A percentile compares a stretch with the other conserved stretches of the same genome.
Conservation (phyloP, 2,797 vertebrate genomes). For the Gymnothorax reevesii region DNA sequence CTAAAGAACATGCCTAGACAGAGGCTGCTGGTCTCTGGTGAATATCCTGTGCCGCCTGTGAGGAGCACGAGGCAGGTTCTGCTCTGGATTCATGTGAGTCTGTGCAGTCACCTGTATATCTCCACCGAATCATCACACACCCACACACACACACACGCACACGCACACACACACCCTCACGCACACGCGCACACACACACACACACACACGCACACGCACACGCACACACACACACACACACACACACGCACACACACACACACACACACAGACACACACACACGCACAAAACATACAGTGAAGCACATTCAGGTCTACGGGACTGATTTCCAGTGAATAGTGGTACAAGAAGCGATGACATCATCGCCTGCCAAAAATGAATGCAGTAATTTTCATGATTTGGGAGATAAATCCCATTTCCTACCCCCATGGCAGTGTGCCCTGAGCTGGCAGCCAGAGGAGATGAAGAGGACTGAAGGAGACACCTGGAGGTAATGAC, state of each 20-base stretch:
- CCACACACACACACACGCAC: slow-evolving; percentile 33
- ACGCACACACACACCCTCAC: slow-evolving; percentile 17
- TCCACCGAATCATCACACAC: slow-evolving; percentile 13
- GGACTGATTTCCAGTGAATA: background rate
- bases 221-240: background rate
- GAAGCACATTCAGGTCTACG: background rate
- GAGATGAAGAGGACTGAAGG: background rate
- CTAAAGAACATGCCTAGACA: too few species aligned
- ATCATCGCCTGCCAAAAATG: background rate
- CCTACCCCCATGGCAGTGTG: background rate
- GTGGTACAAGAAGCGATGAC: background rate
- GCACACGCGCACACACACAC: background rate
- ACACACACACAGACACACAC: background rate
- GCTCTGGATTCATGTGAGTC: too few species aligned
- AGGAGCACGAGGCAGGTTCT: too few species aligned
- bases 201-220: slow-evolving; percentile 3
- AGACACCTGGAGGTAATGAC: background rate
- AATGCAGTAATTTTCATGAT: background rate
- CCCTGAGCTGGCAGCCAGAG: background rate
- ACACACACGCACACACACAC: background rate
- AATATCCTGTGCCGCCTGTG: too few species aligned
- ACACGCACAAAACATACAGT: background rate
- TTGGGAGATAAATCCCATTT: background rate
- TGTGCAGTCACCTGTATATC: too few species aligned
- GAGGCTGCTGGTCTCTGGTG: too few species aligned